Evolutionary conservation across 1,140 invertebrate species (phyloP).

Genomic region (Neomicropteryx cornuta): DNA sequence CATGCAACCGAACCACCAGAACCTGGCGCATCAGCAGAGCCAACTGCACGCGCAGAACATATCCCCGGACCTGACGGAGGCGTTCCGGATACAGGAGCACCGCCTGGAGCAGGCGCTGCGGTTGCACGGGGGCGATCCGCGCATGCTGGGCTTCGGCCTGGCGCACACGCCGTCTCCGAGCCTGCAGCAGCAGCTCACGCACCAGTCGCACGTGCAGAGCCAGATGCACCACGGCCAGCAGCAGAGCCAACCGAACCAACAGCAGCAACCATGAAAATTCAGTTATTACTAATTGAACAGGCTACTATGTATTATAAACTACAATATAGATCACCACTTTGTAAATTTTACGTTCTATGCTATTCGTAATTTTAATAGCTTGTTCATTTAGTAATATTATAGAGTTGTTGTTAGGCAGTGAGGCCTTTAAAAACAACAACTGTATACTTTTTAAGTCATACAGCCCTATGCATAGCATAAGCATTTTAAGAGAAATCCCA

Average conservation of each 20-base stretch:
- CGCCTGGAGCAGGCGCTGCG: conserved; percentile 69
- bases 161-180: conserved; percentile 25
- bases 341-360: too few relatives aligned
- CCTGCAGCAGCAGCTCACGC: conserved; percentile 26
- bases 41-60: conserved; percentile 38
- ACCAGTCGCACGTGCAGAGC: conserved; percentile 27
- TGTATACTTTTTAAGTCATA: too few relatives aligned
- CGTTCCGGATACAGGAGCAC: conserved; percentile 66
- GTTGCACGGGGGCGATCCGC: conserved; percentile 51
- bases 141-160: conserved; percentile 37
- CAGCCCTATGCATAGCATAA: too few relatives aligned
- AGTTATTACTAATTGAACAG: conserved; percentile 43
- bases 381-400: too few relatives aligned
- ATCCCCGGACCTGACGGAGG: conserved; percentile 53
- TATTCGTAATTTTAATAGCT: too few relatives aligned
- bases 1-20: conserved; percentile 12
- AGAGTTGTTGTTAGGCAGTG: too few relatives aligned
- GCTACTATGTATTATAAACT: conserved; percentile 13
- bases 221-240: conserved; percentile 26
- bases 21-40: conserved; percentile 16
- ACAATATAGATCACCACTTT: too few relatives aligned
- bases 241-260: conserved; percentile 31
- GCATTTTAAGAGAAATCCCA: too few relatives aligned
- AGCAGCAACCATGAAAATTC: conserved; percentile 35
- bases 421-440: too few relatives aligned